Conservation (phyloP, 92 coral and sea anemone genomes). For the Phenganax marumi region DNA sequence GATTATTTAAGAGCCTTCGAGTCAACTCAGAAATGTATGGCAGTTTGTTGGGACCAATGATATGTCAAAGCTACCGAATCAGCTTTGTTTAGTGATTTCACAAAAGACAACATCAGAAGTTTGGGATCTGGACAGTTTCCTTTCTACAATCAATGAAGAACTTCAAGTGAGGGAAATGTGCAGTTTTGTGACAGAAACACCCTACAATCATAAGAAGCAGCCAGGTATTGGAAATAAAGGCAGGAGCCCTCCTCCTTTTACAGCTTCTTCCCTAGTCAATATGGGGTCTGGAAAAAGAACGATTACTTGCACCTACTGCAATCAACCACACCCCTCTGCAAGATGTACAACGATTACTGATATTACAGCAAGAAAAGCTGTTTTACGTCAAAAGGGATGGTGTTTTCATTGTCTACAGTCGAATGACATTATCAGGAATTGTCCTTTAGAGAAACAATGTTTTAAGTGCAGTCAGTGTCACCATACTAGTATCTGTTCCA, state of each 20-base stretch:
- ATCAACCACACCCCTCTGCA: constrained; percentile 32
- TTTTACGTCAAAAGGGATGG: not conserved
- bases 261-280: constrained; percentile 19
- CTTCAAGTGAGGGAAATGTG: constrained; percentile 42
- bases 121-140: constrained; percentile 39
- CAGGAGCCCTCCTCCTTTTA: constrained; percentile 19
- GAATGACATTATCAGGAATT: not conserved
- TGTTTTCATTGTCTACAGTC: constrained; percentile 3
- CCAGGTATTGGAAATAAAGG: not conserved
- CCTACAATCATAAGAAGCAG: not conserved
- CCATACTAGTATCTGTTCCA: not conserved
- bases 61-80: constrained; percentile 56
- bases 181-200: not conserved
- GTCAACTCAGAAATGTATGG: constrained; percentile 54
- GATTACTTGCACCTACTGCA: constrained; percentile 48
- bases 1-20: constrained; percentile 45
- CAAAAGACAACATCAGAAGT: constrained; percentile 33
- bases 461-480: not conserved
- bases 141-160: constrained; percentile 28
- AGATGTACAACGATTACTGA: constrained; percentile 36
- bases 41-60: constrained; percentile 46
- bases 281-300: not conserved
- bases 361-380: constrained; percentile 21
- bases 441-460: not conserved
- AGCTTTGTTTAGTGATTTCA: constrained; percentile 40